These are phyloP conservation scores for Charadrius vociferus DNA, from an alignment of 2,113 vertebrate species.

Conservation along the genomic window DNA sequence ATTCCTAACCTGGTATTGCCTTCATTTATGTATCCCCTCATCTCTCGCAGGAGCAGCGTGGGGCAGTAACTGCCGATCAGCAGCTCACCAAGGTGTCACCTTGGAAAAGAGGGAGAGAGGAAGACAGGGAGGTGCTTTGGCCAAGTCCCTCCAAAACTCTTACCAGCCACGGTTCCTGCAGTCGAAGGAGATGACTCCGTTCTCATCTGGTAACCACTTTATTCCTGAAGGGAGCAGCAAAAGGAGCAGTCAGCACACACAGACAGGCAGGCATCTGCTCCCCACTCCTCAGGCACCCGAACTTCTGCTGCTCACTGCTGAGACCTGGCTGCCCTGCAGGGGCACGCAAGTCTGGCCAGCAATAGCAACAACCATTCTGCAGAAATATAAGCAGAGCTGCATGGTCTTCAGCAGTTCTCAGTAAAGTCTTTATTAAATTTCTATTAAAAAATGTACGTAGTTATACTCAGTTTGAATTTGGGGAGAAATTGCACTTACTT, in stretches of 20 bases:
- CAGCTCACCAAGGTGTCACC: background rate
- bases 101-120: background rate
- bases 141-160: background rate
- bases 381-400: background rate
- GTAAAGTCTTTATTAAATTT: background rate
- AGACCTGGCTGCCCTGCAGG: rapidly evolving
- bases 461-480: rapidly evolving
- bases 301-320: background rate
- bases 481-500: background rate
- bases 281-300: background rate
- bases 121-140: background rate
- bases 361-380: background rate
- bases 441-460: background rate
- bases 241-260: background rate
- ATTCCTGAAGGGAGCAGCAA: conserved; percentile 80
- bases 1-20: background rate
- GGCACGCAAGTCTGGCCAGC: background rate
- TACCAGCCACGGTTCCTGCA: conserved; percentile 95
- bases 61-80: background rate
- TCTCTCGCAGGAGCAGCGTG: background rate
- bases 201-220: conserved; percentile 93
- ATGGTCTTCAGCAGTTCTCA: background rate
- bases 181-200: conserved; percentile 94
- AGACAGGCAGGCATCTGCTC: background rate
- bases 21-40: background rate